A percentile compares a stretch with the other conserved stretches of the same genome.
phyloP scores from a whole-genome alignment of 2,797 vertebrate species.

The Ptychobarbus kaznakovi region DNA sequence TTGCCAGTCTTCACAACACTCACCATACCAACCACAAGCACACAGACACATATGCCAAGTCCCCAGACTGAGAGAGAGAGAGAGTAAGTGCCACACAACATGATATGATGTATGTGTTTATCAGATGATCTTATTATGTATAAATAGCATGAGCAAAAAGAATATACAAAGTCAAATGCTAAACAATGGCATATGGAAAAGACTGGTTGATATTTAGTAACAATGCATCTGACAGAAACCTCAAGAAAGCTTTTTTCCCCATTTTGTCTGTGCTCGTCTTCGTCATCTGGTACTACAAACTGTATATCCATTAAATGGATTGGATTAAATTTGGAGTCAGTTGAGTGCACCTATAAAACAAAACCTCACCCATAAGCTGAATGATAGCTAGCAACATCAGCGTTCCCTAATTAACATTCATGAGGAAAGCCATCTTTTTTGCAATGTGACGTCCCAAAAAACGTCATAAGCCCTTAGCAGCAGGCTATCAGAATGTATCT shows the following conservation, averaged over 20 bases:
- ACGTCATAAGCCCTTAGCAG: background rate
- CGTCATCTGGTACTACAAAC: background rate
- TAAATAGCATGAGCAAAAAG: background rate
- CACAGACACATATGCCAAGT: slow-evolving; percentile 40
- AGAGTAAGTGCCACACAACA: slow-evolving; percentile 49
- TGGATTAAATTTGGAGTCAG: background rate
- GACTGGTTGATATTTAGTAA: background rate
- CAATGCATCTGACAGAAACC: background rate
- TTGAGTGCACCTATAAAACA: background rate
- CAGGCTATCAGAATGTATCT: slow-evolving; percentile 33
- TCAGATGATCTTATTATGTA: slow-evolving; percentile 8
- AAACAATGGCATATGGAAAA: background rate
- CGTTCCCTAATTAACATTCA: background rate
- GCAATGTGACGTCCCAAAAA: background rate
- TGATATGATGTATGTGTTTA: slow-evolving; percentile 15
- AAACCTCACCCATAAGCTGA: background rate
- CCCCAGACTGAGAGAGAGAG: slow-evolving; percentile 56
- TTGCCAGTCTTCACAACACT: slow-evolving; percentile 67
- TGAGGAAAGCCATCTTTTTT: background rate
- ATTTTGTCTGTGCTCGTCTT: background rate
- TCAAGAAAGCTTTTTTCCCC: background rate
- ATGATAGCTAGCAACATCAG: background rate
- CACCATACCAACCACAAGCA: slow-evolving; percentile 41
- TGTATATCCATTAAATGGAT: background rate
- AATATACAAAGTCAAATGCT: background rate